phyloP scores from a whole-genome alignment of 1,140 invertebrate genomes.

The Caerostris darwini region DNA sequence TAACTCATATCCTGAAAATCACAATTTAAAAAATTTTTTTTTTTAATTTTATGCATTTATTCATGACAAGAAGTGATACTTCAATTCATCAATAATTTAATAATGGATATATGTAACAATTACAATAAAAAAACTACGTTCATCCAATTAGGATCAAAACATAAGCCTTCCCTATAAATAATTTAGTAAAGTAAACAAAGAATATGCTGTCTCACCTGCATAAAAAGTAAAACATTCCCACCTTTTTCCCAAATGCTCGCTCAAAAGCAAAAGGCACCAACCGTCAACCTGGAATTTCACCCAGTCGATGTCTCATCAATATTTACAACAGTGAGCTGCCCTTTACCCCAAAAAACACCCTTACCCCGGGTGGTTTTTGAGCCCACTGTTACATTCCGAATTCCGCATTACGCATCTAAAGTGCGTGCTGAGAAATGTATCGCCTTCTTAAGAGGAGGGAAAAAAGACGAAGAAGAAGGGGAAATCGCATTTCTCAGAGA shows the following conservation, averaged over 20 bases:
- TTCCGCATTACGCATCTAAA: conserved; percentile 45
- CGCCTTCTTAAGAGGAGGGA: neutral
- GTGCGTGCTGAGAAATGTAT: conserved; percentile 38
- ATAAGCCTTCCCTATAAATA: too few relatives aligned
- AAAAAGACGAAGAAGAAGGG: neutral
- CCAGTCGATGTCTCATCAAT: conserved; percentile 50
- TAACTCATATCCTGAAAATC: too few relatives aligned
- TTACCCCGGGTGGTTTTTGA: neutral
- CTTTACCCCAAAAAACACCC: too few relatives aligned
- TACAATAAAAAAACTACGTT: too few relatives aligned
- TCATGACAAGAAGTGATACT: too few relatives aligned
- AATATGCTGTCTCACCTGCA: too few relatives aligned
- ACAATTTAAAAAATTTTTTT: too few relatives aligned
- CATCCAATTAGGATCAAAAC: too few relatives aligned
- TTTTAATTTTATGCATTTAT: too few relatives aligned
- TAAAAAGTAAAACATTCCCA: neutral
- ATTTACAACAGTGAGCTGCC: conserved; percentile 37
- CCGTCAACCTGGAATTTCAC: neutral
- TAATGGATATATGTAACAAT: too few relatives aligned
- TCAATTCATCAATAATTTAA: too few relatives aligned
- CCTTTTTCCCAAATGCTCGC: neutral
- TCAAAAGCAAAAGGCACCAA: neutral
- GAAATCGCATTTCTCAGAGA: conserved; percentile 30
- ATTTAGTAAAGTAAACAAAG: too few relatives aligned
- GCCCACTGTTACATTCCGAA: neutral